Evolutionary conservation across 1,140 invertebrate genomes (phyloP), one percentile per base, ranked within the genome.

Genomic region (Rhynchophorus ferrugineus): DNA sequence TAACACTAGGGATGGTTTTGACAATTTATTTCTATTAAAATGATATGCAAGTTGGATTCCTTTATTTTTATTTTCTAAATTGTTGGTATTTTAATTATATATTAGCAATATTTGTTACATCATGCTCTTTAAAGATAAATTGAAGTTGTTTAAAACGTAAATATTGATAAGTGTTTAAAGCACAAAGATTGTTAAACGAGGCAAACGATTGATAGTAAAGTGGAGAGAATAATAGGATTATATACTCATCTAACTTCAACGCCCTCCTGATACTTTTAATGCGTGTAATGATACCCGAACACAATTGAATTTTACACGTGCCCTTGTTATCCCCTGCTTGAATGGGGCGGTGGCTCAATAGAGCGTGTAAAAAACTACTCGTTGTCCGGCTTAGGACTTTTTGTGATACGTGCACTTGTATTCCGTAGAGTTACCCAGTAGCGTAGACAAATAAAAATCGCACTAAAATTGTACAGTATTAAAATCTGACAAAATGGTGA

Each of bases 261-360:
- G 44, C 50, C 50, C 50, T 42, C 39, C 44, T 34, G 50, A 33
- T 44, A 46, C 50, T 44, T 52, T 60, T 60, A 60, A 58, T 56
- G 29, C 53, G 14, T 55, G 49, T 63, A 63, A 63, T 57, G 59
- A 63, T 54, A 57, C 61, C 61, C 61, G 56, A 51, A 51, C 51
- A 63, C 61, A 63, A 63, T 63, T 63, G 59, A 63, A 61, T 63
- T 57, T 59, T 33, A 24, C 57, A 58, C 61, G 56, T 61, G 56
- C 55, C 52, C 49, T 51, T 53, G 46, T 53, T 47, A 53, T 53
- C 49, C 50, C 22, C 51, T 44, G 29, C 18, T 29, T 36, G 29
- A 52, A 44, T 11, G 42, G 47, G 49, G 49, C 18, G 21, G 35
- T 14, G 9, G 50, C 8, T 42, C 53, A 34, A 44, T 51, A 44